Percentiles rank a stretch among this genome's conserved stretches.
Evolutionary conservation across 2,888 invertebrate genomes (phyloP).

Genomic region (Lissocephala sabroskyi): DNA sequence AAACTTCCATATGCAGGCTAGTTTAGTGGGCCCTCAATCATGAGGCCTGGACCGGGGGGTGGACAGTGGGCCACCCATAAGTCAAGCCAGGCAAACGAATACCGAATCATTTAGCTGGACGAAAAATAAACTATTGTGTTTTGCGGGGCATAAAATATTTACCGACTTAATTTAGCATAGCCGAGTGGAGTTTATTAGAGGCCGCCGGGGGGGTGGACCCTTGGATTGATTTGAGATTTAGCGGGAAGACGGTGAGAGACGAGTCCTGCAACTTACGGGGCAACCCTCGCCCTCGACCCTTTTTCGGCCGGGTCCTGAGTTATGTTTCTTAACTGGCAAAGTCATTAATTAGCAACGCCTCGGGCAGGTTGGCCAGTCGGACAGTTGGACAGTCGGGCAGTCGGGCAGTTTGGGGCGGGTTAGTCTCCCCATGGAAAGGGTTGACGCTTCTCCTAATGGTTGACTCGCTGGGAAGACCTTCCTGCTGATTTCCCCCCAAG

Average conservation of each 20-base stretch:
- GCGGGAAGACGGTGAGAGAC: too few relatives aligned
- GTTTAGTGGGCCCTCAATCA: slow-evolving; percentile 28
- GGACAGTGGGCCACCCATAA: neutral
- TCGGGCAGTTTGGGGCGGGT: too few relatives aligned
- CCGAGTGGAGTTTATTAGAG: slow-evolving; percentile 18
- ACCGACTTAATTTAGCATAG: slow-evolving; percentile 50
- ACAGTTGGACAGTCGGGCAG: too few relatives aligned
- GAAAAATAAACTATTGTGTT: slow-evolving; percentile 36
- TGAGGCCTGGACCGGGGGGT: neutral
- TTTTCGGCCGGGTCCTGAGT: neutral
- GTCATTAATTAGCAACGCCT: neutral
- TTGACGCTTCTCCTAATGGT: too few relatives aligned
- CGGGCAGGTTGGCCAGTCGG: too few relatives aligned
- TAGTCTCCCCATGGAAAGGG: too few relatives aligned
- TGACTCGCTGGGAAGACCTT: too few relatives aligned
- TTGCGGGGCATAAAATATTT: slow-evolving; percentile 53
- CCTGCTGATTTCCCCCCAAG: too few relatives aligned
- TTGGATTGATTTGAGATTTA: slow-evolving; percentile 2
- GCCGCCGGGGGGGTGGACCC: too few relatives aligned
- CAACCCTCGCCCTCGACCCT: too few relatives aligned
- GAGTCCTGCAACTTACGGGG: too few relatives aligned
- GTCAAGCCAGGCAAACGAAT: slow-evolving; percentile 1
- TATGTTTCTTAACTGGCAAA: neutral
- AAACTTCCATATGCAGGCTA: neutral
- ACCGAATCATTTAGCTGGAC: too few relatives aligned